phyloP scores from a whole-genome alignment of 2,888 invertebrate genomes.

The Muscina levida region DNA sequence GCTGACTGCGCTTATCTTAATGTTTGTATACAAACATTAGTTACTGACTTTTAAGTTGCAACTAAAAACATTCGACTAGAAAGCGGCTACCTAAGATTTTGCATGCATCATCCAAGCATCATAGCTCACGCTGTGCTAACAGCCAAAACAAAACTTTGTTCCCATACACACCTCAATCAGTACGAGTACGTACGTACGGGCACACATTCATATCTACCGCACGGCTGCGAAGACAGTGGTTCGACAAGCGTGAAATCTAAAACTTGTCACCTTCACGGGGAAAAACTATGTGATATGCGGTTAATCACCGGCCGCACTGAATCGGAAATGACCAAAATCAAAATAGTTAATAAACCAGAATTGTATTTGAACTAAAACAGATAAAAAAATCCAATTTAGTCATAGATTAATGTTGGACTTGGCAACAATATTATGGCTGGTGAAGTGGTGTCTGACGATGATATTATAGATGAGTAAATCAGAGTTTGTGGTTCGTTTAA shows the following conservation, averaged over 20 bases:
- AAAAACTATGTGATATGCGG: background rate
- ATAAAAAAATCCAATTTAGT: too few species aligned
- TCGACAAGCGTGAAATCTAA: too few species aligned
- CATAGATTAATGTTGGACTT: too few species aligned
- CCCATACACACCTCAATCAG: background rate
- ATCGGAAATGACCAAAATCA: background rate
- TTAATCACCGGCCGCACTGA: background rate
- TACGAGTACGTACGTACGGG: background rate
- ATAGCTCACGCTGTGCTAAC: conserved; percentile 54
- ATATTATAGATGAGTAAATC: too few species aligned
- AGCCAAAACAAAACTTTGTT: conserved; percentile 34
- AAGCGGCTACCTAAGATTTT: conserved; percentile 62
- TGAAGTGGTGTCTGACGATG: too few species aligned
- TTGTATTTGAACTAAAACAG: too few species aligned
- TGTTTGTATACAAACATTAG: conserved; percentile 58
- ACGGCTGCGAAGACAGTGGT: background rate
- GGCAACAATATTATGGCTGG: too few species aligned
- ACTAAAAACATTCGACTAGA: conserved; percentile 51
- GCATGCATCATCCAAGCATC: conserved; percentile 12
- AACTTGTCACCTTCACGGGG: too few species aligned
- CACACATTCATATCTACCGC: background rate
- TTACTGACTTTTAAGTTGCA: conserved; percentile 47
- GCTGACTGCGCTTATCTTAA: conserved; percentile 19
- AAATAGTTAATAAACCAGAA: background rate
- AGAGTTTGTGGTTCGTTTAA: too few species aligned